A percentile compares a stretch with the other conserved stretches of the same genome.
These are phyloP conservation scores for Automeris io DNA, from an alignment of 2,888 invertebrate species.

Conservation along the genomic window DNA sequence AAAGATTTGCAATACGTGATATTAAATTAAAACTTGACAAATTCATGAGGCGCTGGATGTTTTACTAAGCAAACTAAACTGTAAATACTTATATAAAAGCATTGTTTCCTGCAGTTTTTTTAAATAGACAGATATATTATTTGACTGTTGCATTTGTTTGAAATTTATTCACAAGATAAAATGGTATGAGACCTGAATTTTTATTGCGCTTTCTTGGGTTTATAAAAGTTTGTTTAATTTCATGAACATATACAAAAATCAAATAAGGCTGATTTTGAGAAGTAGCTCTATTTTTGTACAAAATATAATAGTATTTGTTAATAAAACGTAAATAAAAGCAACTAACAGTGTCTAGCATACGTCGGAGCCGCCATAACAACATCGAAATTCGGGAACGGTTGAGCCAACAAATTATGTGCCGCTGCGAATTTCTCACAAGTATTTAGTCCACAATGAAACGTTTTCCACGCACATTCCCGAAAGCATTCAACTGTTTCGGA, in stretches of 20 bases:
- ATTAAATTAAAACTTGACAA: too few relatives aligned
- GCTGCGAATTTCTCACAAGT: slow-evolving; percentile 41
- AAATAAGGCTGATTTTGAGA: background rate
- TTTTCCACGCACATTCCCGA: slow-evolving; percentile 45
- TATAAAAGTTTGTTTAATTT: background rate
- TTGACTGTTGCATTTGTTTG: too few relatives aligned
- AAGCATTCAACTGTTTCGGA: slow-evolving; percentile 40
- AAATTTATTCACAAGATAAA: too few relatives aligned
- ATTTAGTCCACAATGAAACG: slow-evolving; percentile 40
- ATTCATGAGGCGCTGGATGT: too few relatives aligned
- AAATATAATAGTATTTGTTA: background rate
- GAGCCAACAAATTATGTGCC: slow-evolving; percentile 38
- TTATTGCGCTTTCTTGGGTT: too few relatives aligned
- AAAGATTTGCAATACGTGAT: too few relatives aligned
- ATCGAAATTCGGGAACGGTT: slow-evolving; percentile 54
- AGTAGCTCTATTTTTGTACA: too few relatives aligned
- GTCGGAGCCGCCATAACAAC: slow-evolving; percentile 55
- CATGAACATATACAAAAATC: background rate
- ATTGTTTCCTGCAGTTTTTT: too few relatives aligned
- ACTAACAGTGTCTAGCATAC: slow-evolving; percentile 50
- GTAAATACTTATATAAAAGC: too few relatives aligned
- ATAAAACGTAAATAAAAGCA: slow-evolving; percentile 13
- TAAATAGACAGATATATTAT: too few relatives aligned
- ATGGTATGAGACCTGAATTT: too few relatives aligned
- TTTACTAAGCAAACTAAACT: too few relatives aligned